These are phyloP conservation scores for Arbacia lixula DNA, from an alignment of 53 echinoderm and acorn worm species.

Conservation along the genomic window DNA sequence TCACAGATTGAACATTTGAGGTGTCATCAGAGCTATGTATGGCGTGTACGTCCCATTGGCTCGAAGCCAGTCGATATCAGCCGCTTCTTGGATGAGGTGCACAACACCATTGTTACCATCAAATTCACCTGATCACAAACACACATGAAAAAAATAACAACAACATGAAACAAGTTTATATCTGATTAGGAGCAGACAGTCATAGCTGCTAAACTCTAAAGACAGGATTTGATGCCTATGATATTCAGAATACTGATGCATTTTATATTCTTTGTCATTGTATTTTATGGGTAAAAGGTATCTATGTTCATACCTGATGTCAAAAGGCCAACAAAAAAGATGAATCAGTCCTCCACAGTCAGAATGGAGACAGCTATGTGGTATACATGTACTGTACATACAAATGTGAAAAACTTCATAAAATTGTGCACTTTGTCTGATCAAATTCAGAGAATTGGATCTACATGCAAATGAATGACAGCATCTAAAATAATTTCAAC, in stretches of 20 bases:
- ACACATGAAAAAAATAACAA: not conserved
- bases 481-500: no score
- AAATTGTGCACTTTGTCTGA: no score
- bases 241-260: not conserved
- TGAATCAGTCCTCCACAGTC: no score
- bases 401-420: no score
- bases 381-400: no score
- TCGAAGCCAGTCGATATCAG: constrained; percentile 74
- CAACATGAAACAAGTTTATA: not conserved
- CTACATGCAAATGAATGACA: no score
- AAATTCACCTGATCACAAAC: constrained; percentile 70
- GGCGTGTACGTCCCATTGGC: constrained; percentile 79
- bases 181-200: not conserved
- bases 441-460: no score
- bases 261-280: not conserved
- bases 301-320: no score
- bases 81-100: constrained; percentile 65
- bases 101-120: constrained; percentile 90
- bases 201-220: not conserved
- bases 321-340: no score
- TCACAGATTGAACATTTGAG: constrained; percentile 77
- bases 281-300: not conserved
- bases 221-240: no score
- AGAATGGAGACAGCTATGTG: no score
- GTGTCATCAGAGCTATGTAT: constrained; percentile 79